phyloP scores from a whole-genome alignment of 1,140 invertebrate species.

The Drosophila lacertosa region DNA sequence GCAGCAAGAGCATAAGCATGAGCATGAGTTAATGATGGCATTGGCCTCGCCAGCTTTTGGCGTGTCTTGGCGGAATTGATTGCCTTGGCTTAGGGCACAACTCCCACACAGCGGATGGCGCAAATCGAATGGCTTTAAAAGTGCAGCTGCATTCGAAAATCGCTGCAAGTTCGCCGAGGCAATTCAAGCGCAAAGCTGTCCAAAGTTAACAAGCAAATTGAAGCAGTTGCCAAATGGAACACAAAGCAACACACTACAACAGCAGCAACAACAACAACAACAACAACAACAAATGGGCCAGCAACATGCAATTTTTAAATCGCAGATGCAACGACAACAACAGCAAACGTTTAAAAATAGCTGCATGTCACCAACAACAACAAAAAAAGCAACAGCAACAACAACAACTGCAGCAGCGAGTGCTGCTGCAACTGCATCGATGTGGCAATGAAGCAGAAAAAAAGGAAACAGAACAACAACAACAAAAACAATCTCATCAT shows the following conservation, averaged over 20 bases:
- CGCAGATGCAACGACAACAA: constrained; percentile 51
- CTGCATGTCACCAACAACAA: constrained; percentile 64
- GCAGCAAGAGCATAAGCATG: neutral
- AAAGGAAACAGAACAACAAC: no score
- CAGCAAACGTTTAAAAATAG: constrained; percentile 71
- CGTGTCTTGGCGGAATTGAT: constrained; percentile 62
- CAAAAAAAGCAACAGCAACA: constrained; percentile 26
- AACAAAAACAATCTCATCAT: constrained; percentile 22
- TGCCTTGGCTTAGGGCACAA: constrained; percentile 37
- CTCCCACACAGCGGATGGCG: constrained; percentile 58
- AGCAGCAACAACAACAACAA: constrained; percentile 1
- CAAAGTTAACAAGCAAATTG: constrained; percentile 49
- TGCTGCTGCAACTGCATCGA: constrained; percentile 60
- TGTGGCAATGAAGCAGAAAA: constrained; percentile 64
- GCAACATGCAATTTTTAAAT: constrained; percentile 67
- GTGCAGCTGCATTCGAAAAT: constrained; percentile 54
- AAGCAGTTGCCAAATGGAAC: constrained; percentile 27
- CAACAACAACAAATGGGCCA: constrained; percentile 56
- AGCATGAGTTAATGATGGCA: constrained; percentile 30
- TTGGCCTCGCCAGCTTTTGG: constrained; percentile 37
- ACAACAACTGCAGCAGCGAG: constrained; percentile 16
- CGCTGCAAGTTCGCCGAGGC: constrained; percentile 62
- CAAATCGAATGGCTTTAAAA: constrained; percentile 32
- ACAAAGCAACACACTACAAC: neutral
- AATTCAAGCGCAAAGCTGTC: constrained; percentile 77